These are phyloP conservation scores for Tautogolabrus adspersus DNA, from an alignment of 2,113 vertebrate genomes.

Conservation along the genomic window DNA sequence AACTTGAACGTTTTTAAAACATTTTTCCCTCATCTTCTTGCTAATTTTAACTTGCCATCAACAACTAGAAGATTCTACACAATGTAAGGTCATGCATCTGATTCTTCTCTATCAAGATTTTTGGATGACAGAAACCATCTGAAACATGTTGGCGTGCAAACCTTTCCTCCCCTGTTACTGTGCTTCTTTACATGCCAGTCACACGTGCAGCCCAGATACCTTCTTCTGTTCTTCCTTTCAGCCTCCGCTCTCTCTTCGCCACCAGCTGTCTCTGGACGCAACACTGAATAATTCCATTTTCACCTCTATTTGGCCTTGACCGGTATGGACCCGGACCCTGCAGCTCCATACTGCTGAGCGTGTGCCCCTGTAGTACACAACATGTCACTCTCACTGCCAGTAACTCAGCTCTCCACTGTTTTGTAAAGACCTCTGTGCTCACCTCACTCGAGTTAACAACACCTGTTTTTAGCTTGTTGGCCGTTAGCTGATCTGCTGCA, in stretches of 20 bases:
- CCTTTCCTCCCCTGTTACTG: no score
- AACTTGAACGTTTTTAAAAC: no score
- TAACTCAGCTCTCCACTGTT: conserved; percentile 23
- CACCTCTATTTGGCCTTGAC: conserved; percentile 44
- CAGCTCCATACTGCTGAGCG: conserved; percentile 7
- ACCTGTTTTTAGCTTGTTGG: conserved; percentile 24
- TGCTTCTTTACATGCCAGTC: background rate
- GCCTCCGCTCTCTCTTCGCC: background rate
- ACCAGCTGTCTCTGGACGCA: conserved; percentile 9
- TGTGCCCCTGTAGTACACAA: conserved; percentile 8
- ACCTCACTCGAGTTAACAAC: background rate
- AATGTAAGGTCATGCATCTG: no score
- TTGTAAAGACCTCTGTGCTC: conserved; percentile 5
- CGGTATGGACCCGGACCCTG: conserved; percentile 19
- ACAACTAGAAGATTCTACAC: no score
- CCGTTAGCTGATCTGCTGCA: background rate
- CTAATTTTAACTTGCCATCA: no score
- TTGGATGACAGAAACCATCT: no score
- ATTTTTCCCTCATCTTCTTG: no score
- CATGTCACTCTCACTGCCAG: conserved; percentile 29
- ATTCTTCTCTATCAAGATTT: no score
- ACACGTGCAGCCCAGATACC: background rate
- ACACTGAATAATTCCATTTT: conserved; percentile 46
- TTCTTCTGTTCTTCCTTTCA: background rate
- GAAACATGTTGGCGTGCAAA: no score